Percentiles rank a stretch among this genome's conserved stretches.
Conservation (phyloP, 2,797 vertebrate genomes). For the Acanthornis magna region DNA sequence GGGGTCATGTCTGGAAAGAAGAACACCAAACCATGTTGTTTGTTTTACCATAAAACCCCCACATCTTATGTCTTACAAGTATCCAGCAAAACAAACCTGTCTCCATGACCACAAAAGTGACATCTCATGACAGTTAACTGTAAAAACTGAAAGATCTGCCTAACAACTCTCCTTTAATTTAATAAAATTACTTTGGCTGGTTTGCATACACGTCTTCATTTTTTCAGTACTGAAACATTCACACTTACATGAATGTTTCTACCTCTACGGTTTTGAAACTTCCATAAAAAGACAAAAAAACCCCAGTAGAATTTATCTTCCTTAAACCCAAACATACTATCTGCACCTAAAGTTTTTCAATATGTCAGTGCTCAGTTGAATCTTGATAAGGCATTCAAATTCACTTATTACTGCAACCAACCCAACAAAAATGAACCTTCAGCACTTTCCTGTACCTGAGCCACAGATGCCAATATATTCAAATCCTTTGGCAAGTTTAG, state of each 20-base stretch:
- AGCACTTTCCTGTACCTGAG: background rate
- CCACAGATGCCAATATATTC: background rate
- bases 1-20: background rate
- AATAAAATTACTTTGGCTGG: background rate
- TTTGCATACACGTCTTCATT: background rate
- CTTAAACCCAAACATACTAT: background rate
- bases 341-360: background rate
- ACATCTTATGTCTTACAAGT: background rate
- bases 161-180: background rate
- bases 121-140: background rate
- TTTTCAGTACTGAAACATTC: background rate
- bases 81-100: background rate
- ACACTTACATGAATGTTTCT: background rate
- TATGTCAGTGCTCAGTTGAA: fast-evolving
- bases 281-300: background rate
- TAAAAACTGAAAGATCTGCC: background rate
- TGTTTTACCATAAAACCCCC: background rate
- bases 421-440: background rate
- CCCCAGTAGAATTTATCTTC: background rate
- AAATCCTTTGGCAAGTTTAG: background rate
- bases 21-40: background rate
- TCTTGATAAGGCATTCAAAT: background rate
- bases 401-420: background rate
- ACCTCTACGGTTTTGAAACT: background rate
- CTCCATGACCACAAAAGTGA: background rate